Conservation (phyloP, 2,797 vertebrate genomes). For the Cyclura pinguis region DNA sequence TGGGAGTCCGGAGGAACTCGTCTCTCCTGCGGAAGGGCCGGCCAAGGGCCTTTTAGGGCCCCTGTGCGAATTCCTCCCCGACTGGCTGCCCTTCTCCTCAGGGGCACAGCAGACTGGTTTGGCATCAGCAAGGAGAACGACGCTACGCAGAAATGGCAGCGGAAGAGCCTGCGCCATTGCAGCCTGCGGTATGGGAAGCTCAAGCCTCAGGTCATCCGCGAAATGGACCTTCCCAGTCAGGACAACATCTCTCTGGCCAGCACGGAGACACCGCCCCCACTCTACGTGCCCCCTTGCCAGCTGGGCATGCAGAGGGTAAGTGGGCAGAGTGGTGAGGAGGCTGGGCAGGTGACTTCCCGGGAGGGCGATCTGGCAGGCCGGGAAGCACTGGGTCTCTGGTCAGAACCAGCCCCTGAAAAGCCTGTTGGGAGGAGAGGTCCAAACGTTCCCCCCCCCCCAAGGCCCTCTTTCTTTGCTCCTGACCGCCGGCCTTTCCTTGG, state of each 20-base stretch:
- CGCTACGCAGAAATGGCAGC: constrained; percentile 97
- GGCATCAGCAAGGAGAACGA: constrained; percentile 96
- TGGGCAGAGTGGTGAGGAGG: background rate
- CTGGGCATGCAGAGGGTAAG: constrained; percentile 97
- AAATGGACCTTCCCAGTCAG: constrained; percentile 97
- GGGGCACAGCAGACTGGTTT: constrained; percentile 98
- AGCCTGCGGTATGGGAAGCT: constrained; percentile 96
- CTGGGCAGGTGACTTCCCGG: background rate
- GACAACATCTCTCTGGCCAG: constrained; percentile 97
- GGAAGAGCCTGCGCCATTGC: constrained; percentile 97
- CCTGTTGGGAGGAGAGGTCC: too few relatives aligned
- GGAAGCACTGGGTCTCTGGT: too few relatives aligned
- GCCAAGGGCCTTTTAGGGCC: background rate
- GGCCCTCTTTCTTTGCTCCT: too few relatives aligned
- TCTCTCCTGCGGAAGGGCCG: too few relatives aligned
- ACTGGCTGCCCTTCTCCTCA: constrained; percentile 70
- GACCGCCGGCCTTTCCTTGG: background rate
- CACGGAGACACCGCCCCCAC: constrained; percentile 95
- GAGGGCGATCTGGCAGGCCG: too few relatives aligned
- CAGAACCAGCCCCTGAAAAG: too few relatives aligned
- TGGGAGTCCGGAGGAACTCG: background rate
- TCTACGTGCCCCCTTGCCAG: constrained; percentile 93
- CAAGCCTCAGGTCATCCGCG: constrained; percentile 95
- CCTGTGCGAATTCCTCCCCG: background rate
- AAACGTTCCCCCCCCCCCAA: too few relatives aligned